Evolutionary conservation across 35 echinoderm and acorn worm species (phyloP), one percentile per base, ranked within the genome.

Genomic region (Ophiothrix spiculata): DNA sequence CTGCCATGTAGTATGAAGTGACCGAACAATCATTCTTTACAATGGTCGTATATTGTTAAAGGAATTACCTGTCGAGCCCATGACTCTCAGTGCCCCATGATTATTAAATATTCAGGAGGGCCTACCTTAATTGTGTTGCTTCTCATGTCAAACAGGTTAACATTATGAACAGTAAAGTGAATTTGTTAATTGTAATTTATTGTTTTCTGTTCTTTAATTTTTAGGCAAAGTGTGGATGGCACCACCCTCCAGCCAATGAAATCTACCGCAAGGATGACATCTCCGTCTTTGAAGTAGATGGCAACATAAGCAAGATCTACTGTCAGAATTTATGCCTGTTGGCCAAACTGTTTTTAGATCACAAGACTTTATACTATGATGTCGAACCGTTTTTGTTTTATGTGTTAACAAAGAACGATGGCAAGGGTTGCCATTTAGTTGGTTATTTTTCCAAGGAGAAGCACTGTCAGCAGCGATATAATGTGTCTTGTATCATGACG

Each of bases 381-480:
- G 96, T 99, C 40, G 96, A 99, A 45, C 96, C 96, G n/a, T 99
- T 81, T n/a, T n/a, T 99, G 29, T 99, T 99, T 83, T 99, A 99
- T 56, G 92, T 99, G 35, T 87, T 99, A 35, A 99, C 96, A 0
- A 79, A 87, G 69, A 99, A 99, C 32, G 90, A 99, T 56, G 84
- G 32, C 45, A 99, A 99, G 69, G 96, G 96, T 6, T 94, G 96
- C 80, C 96, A 99, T 79, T 78, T 99, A 79, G 90, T 97, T 39
- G 96, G 96, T 4, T 99, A 99, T 83, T 99, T 99, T 84, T 99
- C 96, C 0, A 99, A 99, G 96, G 96, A 99, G 83, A 99, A 94
- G 80, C 96, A 99, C 42, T 97, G 96, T 88, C 96, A 99, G 80
- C 96, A 99, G 77, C 88, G 92, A 64, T 99, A 99, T 84, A 99